These are phyloP conservation scores for Emberiza fucata DNA, from an alignment of 2,113 vertebrate genomes.

Conservation along the genomic window DNA sequence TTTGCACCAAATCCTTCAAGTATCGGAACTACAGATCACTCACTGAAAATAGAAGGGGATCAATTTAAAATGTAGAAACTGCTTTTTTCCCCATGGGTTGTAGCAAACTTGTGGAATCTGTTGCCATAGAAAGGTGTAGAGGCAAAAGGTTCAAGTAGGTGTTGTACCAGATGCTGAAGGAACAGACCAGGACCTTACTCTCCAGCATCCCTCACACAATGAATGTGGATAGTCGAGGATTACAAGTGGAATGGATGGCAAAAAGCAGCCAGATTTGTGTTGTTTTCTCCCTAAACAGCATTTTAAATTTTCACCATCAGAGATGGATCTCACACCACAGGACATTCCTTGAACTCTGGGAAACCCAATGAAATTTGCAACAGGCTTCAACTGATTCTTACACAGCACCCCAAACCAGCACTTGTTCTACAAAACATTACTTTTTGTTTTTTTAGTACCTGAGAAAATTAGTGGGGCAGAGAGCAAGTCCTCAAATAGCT, in stretches of 20 bases:
- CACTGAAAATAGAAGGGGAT: background rate
- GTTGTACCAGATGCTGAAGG: background rate
- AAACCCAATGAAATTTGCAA: background rate
- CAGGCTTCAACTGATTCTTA: background rate
- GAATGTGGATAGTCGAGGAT: background rate
- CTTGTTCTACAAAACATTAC: background rate
- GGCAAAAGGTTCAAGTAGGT: background rate
- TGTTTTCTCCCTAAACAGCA: background rate
- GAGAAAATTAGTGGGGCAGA: background rate
- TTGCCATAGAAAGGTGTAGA: background rate
- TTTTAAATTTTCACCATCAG: background rate
- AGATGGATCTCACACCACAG: background rate
- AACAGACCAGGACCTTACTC: background rate
- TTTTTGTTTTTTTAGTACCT: background rate
- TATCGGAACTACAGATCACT: background rate
- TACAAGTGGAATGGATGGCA: background rate
- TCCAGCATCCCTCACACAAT: background rate
- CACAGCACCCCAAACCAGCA: background rate
- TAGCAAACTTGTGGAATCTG: background rate
- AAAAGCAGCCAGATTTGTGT: background rate
- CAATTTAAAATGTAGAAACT: background rate
- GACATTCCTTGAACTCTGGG: background rate
- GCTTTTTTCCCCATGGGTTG: fast-evolving
- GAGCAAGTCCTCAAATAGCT: background rate
- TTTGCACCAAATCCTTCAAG: background rate